Evolutionary conservation across 64 coral and sea anemone species (phyloP).

Genomic region (Actinia tenebrosa): DNA sequence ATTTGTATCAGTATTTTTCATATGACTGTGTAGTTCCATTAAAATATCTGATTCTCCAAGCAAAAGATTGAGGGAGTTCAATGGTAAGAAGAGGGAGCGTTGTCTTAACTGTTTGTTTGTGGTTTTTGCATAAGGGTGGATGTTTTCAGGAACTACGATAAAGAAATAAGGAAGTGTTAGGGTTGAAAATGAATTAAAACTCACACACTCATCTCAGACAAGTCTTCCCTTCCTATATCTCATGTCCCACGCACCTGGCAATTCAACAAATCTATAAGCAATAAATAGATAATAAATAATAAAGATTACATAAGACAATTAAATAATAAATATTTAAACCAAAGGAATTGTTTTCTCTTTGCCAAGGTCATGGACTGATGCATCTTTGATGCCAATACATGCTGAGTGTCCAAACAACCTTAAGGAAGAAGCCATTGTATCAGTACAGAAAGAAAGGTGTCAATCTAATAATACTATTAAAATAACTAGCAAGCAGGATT

Average conservation of each 20-base stretch:
- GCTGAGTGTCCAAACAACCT: neutral
- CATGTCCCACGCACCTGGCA: neutral
- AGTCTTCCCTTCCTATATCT: too few species aligned
- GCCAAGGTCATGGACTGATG: constrained; percentile 20
- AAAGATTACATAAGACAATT: neutral
- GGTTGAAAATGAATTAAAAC: too few species aligned
- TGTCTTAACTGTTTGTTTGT: too few species aligned
- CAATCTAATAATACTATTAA: neutral
- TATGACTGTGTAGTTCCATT: too few species aligned
- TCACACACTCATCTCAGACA: too few species aligned
- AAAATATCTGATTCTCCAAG: too few species aligned
- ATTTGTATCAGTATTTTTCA: too few species aligned
- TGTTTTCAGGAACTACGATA: too few species aligned
- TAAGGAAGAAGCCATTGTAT: neutral
- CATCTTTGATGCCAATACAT: constrained; percentile 1
- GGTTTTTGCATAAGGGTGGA: too few species aligned
- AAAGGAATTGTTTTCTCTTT: neutral
- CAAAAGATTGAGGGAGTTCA: too few species aligned
- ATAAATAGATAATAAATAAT: neutral
- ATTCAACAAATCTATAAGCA: neutral
- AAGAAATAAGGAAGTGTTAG: neutral
- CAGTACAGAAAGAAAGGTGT: constrained; percentile 6
- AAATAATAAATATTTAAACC: neutral
- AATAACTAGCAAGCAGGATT: too few species aligned
- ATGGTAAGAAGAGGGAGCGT: too few species aligned